Evolutionary conservation across 2,113 vertebrate species (phyloP), one percentile per base, ranked within the genome.

Genomic region (Psilopsiagon aymara): DNA sequence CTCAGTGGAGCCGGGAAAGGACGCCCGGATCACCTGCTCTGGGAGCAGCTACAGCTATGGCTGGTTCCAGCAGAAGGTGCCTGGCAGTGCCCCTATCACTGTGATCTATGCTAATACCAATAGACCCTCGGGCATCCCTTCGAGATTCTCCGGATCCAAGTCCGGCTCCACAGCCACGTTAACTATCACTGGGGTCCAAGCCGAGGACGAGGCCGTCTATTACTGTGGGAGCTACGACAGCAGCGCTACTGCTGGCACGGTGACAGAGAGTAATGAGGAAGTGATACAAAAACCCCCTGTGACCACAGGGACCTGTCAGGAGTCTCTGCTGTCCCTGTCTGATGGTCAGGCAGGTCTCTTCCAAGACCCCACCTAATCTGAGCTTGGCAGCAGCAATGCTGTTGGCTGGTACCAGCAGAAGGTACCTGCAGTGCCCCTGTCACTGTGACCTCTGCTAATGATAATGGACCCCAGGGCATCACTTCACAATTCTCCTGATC

Each of bases 191-290:
- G 49, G 49, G 49, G 49, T 51, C 49, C 49, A 25, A 51, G 1
- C 24, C 4, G 13, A 25, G 49, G 49, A 51, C 8, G 49, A 51
- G 85, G 55, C 57, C 53, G 28, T 70, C 52, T 92, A 91, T 85
- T 80, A 23, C 85, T 95, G 79, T 52, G 74, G 33, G 27, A 0
- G 6, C 12, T 2, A 0, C 0, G 71, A 73, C 3, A 0, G 51
- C 82, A 55, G 67, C 39, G 46, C 10, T 39, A 4, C 6, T 37
- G 2, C 7, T 25, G 7, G 1, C 10, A 5, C 6, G 1, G 10
- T n/a, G 31, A 49, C 37, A 35, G 0, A 0, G 43, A 60, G 44
- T 29, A 73, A 66, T 43, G 69, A 15, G 19, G 41, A 88, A 88
- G 55, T 57, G 71, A 46, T n/a, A 71, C 39, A 37, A 55, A 63